Evolutionary conservation across 2,113 vertebrate genomes (phyloP).

Genomic region (Hemibagrus wyckioides): DNA sequence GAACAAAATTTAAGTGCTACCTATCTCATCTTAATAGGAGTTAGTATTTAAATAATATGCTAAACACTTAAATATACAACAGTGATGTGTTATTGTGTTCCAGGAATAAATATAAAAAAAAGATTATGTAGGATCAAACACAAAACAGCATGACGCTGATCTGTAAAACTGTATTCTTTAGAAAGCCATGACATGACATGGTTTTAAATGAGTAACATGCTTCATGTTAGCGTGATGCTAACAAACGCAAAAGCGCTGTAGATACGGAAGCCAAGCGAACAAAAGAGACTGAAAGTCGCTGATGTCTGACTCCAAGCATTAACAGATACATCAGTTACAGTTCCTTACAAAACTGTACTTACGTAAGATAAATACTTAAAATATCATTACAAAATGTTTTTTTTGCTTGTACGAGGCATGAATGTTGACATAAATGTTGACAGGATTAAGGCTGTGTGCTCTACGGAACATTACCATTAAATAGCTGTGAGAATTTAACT

Average conservation of each 20-base stretch:
- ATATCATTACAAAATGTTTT: neutral
- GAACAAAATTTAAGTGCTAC: neutral
- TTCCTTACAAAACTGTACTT: neutral
- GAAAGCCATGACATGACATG: neutral
- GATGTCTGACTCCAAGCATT: neutral
- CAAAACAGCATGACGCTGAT: neutral
- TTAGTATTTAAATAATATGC: neutral
- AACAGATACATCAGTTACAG: neutral
- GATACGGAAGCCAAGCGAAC: conserved; percentile 21
- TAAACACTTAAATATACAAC: neutral
- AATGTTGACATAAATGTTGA: neutral
- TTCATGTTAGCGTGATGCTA: conserved; percentile 4
- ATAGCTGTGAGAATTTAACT: neutral
- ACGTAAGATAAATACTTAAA: neutral
- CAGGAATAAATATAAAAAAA: neutral
- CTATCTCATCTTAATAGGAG: neutral
- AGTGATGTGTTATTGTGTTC: neutral
- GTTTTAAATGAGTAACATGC: neutral
- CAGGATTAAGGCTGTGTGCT: neutral
- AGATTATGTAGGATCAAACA: neutral
- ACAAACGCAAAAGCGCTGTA: neutral
- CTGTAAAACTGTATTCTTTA: neutral
- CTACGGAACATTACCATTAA: neutral
- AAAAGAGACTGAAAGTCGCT: neutral
- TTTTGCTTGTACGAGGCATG: neutral